These are phyloP conservation scores for Athene cunicularia DNA, from an alignment of 2,113 vertebrate genomes.

Conservation along the genomic window DNA sequence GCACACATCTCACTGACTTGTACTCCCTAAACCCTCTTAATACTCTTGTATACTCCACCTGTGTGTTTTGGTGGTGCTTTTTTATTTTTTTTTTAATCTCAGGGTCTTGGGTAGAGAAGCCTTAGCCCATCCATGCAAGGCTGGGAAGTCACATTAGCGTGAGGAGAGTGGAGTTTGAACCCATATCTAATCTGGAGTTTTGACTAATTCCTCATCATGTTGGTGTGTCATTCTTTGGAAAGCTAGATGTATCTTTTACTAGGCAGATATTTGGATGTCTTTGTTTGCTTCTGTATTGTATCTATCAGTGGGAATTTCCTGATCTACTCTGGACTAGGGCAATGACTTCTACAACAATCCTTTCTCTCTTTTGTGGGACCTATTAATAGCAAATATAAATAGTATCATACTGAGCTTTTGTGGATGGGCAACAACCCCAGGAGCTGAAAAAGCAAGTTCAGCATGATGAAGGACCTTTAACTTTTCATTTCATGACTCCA, in stretches of 20 bases:
- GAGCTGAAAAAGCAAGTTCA: constrained; percentile 35
- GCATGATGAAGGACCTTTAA: constrained; percentile 29
- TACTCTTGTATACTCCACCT: neutral
- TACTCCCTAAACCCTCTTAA: neutral
- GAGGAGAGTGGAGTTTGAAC: neutral
- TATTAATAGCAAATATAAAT: constrained; percentile 19
- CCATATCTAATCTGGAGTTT: neutral
- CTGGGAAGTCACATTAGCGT: neutral
- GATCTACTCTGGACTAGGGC: neutral
- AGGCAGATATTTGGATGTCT: neutral
- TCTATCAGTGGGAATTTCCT: constrained; percentile 12
- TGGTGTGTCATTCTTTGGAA: neutral
- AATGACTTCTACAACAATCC: neutral
- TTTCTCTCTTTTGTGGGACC: constrained; percentile 8
- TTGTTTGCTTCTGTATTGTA: constrained; percentile 39
- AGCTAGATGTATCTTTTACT: neutral
- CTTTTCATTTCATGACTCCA: constrained; percentile 36
- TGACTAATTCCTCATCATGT: neutral
- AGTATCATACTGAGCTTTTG: neutral
- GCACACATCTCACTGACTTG: neutral
- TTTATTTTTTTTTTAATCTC: neutral
- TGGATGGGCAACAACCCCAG: neutral
- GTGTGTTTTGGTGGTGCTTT: neutral
- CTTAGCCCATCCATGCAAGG: neutral
- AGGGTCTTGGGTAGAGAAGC: neutral